These are phyloP conservation scores for Oncorhynchus gorbuscha DNA, from an alignment of 2,113 vertebrate genomes.

Conservation along the genomic window DNA sequence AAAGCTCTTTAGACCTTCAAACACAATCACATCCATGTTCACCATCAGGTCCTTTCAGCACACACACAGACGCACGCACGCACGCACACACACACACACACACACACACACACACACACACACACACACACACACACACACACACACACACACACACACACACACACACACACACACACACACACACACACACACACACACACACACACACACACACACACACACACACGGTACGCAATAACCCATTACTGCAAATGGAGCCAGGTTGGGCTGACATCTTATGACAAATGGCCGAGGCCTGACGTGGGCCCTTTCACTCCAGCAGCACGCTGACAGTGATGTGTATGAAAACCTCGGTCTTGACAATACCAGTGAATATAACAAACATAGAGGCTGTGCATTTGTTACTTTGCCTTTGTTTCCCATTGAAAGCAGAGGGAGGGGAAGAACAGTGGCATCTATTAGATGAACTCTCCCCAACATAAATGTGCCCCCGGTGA, in stretches of 20 bases:
- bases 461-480: conserved; percentile 67
- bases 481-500: conserved; percentile 65
- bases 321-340: neutral
- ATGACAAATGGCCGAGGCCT: conserved; percentile 62
- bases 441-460: conserved; percentile 68
- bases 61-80: neutral
- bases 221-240: neutral
- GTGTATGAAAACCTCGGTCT: neutral
- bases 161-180: neutral
- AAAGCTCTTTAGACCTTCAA: conserved; percentile 1
- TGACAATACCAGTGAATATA: conserved; percentile 62
- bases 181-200: neutral
- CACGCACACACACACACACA: neutral
- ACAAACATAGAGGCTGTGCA: conserved; percentile 51
- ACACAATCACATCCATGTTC: neutral
- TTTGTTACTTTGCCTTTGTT: conserved; percentile 60
- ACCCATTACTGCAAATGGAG: conserved; percentile 61
- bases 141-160: neutral
- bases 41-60: neutral
- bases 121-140: neutral
- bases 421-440: conserved; percentile 53
- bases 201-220: too few relatives aligned
- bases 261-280: conserved; percentile 54
- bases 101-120: too few relatives aligned
- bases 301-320: conserved; percentile 60